These are phyloP conservation scores for Hemaris fuciformis DNA, from an alignment of 2,888 invertebrate species.

Conservation along the genomic window DNA sequence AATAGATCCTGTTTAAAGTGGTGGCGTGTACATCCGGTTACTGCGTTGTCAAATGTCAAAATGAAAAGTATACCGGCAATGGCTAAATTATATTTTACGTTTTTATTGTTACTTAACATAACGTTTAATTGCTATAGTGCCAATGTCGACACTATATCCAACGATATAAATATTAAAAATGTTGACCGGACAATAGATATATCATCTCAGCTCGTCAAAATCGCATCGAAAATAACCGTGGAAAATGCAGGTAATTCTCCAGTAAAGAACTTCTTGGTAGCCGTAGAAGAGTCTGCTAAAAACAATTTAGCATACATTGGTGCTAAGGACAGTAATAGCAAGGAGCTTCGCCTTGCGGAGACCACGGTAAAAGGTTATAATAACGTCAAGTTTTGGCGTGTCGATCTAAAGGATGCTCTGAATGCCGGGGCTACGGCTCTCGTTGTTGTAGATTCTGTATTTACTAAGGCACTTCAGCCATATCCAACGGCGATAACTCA, in stretches of 20 bases:
- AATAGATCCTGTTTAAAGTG: constrained; percentile 44
- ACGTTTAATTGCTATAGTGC: constrained; percentile 52
- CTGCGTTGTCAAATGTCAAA: constrained; percentile 65
- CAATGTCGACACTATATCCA: constrained; percentile 73
- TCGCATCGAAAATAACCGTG: constrained; percentile 88
- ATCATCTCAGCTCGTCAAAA: constrained; percentile 93
- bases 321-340: constrained; percentile 83
- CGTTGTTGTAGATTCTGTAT: constrained; percentile 86
- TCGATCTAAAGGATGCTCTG: constrained; percentile 83
- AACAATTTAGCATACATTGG: constrained; percentile 88
- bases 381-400: constrained; percentile 76
- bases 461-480: constrained; percentile 88
- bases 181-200: constrained; percentile 94
- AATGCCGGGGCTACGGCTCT: constrained; percentile 81
- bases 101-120: constrained; percentile 57
- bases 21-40: constrained; percentile 74
- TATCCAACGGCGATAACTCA: constrained; percentile 95
- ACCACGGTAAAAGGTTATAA: constrained; percentile 76
- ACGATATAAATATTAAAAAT: constrained; percentile 86
- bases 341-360: constrained; percentile 79
- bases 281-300: constrained; percentile 84
- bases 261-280: constrained; percentile 86
- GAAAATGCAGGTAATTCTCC: constrained; percentile 90
- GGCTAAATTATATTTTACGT: constrained; percentile 59
- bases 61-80: constrained; percentile 62